A percentile compares a stretch with the other conserved stretches of the same genome.
Evolutionary conservation across 2,888 invertebrate species (phyloP).

Genomic region (Pterobdella sp.): DNA sequence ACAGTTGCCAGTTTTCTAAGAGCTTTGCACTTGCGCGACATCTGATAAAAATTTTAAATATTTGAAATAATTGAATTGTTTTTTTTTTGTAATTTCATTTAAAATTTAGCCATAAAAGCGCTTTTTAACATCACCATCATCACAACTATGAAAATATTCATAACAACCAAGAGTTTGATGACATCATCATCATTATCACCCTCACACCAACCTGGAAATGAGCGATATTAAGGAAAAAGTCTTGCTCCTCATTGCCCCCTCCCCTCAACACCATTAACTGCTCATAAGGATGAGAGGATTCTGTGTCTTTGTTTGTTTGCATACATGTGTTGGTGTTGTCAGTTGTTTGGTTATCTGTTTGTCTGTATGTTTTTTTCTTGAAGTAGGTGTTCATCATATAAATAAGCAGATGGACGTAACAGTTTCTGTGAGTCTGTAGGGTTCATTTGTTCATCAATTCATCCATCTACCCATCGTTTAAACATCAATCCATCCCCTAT

Average conservation of each 20-base stretch:
- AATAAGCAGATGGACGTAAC: constrained; percentile 66
- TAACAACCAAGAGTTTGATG: not conserved
- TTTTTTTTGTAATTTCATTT: too few relatives aligned
- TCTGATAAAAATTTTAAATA: constrained; percentile 53
- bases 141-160: not conserved
- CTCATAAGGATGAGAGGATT: not conserved
- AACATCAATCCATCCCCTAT: too few relatives aligned
- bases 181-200: not conserved
- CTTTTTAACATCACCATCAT: too few relatives aligned
- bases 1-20: constrained; percentile 58
- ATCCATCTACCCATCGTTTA: not conserved
- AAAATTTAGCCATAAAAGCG: too few relatives aligned
- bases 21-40: constrained; percentile 76
- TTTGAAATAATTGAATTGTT: not conserved
- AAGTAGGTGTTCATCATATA: constrained; percentile 60
- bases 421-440: constrained; percentile 54
- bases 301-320: too few relatives aligned
- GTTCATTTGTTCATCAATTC: not conserved
- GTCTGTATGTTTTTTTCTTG: constrained; percentile 41
- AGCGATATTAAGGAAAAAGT: constrained; percentile 86
- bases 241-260: constrained; percentile 67
- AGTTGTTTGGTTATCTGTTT: too few relatives aligned
- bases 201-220: constrained; percentile 57
- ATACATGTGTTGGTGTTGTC: too few relatives aligned
- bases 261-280: constrained; percentile 43